phyloP scores from a whole-genome alignment of 2,888 invertebrate species.

The Hyppa rectilinea region DNA sequence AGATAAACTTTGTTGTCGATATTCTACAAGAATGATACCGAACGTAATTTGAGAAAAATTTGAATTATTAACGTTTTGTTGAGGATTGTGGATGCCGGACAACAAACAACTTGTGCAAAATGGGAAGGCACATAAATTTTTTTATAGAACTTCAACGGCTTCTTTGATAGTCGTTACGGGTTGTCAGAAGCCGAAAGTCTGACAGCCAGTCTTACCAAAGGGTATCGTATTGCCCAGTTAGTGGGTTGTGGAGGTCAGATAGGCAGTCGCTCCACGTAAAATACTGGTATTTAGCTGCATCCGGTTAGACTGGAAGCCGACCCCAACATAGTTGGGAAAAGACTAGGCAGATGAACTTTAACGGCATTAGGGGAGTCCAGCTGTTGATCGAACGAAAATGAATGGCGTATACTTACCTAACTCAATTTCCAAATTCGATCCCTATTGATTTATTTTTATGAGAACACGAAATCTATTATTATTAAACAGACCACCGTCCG shows the following conservation, averaged over 20 bases:
- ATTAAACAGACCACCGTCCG: not conserved
- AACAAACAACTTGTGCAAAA: conserved; percentile 1
- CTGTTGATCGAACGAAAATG: conserved; percentile 4
- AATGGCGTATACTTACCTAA: not conserved
- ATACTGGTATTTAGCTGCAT: too few relatives aligned
- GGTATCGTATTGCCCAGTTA: too few relatives aligned
- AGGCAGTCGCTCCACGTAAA: too few relatives aligned
- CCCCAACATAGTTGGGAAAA: too few relatives aligned
- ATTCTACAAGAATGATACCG: not conserved
- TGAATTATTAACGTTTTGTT: not conserved
- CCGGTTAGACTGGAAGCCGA: too few relatives aligned
- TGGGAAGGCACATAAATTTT: not conserved
- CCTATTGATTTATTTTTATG: conserved; percentile 7
- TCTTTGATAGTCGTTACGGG: too few relatives aligned
- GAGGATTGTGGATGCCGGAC: not conserved
- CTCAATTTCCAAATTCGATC: not conserved
- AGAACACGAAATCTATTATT: conserved; percentile 15
- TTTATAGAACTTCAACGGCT: not conserved
- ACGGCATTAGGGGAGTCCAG: not conserved
- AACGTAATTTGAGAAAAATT: conserved; percentile 7
- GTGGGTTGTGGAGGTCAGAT: too few relatives aligned
- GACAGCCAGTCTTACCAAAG: too few relatives aligned
- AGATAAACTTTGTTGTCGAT: conserved; percentile 11
- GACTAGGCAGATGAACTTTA: too few relatives aligned
- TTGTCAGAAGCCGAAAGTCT: too few relatives aligned